phyloP scores from a whole-genome alignment of 1,140 invertebrate genomes.

The Anoplophora glabripennis region DNA sequence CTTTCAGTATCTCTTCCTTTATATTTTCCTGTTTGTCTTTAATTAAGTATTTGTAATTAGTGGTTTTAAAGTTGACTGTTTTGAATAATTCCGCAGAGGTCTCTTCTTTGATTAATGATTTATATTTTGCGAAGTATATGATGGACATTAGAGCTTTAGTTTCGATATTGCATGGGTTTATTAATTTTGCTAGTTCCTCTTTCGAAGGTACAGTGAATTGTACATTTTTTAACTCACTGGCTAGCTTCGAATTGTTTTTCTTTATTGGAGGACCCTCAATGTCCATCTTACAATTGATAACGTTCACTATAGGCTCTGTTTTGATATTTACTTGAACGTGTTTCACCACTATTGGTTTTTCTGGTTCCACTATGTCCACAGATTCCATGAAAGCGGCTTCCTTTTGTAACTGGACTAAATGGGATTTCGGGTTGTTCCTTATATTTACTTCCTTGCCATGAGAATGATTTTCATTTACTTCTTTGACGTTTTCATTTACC shows the following conservation, averaged over 20 bases:
- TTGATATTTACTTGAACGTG: not conserved
- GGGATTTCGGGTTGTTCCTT: not conserved
- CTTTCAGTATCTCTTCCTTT: slow-evolving; percentile 15
- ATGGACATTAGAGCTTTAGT: slow-evolving; percentile 31
- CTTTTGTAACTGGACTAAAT: not conserved
- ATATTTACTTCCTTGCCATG: not conserved
- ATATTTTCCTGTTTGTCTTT: slow-evolving; percentile 10
- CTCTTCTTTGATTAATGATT: slow-evolving; percentile 20
- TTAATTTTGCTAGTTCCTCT: slow-evolving; percentile 30
- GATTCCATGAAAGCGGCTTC: not conserved
- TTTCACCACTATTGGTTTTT: not conserved
- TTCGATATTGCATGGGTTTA: slow-evolving; percentile 32
- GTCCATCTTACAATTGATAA: too few species aligned
- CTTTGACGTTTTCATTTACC: slow-evolving; percentile 22
- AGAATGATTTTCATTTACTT: not conserved
- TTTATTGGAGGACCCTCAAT: too few species aligned
- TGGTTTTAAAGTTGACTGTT: slow-evolving; percentile 19
- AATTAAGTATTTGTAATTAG: slow-evolving; percentile 20
- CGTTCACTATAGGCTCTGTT: not conserved
- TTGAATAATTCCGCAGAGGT: slow-evolving; percentile 22
- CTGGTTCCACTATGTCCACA: not conserved
- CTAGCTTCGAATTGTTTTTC: too few species aligned
- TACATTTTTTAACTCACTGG: too few species aligned
- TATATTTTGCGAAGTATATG: slow-evolving; percentile 25
- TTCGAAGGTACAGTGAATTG: slow-evolving; percentile 23